Evolutionary conservation across 2,113 vertebrate species (phyloP), one percentile per base, ranked within the genome.

Genomic region (Asarcornis scutulata): DNA sequence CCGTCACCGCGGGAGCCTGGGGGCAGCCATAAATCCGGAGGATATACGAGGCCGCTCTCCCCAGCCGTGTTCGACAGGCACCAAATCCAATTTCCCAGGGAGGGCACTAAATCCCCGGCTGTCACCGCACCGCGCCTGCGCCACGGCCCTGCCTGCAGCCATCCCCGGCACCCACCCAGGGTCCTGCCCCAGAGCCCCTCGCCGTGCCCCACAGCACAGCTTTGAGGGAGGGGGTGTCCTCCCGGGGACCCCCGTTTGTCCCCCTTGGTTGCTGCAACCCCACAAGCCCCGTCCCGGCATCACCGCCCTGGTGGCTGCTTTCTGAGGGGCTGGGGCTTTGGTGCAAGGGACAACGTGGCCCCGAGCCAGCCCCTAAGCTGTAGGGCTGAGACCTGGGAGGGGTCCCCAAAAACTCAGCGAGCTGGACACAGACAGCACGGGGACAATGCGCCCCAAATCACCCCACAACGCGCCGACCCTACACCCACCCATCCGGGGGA

Each of bases 11-110:
- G 0, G 63, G 75, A 7, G 18, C 78, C 60, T 9, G 15, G 56
- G 94, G 92, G 88, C 52, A 89, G 2, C 95, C 95, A 97, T 98
- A 97, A 97, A 96, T 97, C 94, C 91, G 6, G 10, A 93, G 96
- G 96, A 98, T 96, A 96, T 96, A 98, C 2, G 95, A 96, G 97
- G 87, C 63, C 64, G 59, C 46, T 60, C 90, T 97, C 90, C 92
- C 72, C 0, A 21, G 86, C 60, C 46, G 93, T 96, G 96, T 97
- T 97, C 96, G 26, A 97, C 98, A 97, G 97, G 97, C 97, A 97
- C 83, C 67, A 93, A 97, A 98, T 97, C 96, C 97, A 97, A 97
- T 98, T 98, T 97, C 95, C 97, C 97, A 93, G 9, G 11, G 90
- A 87, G 97, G 91, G 96, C 96, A 88, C 86, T 98, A 97, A 97